Evolutionary conservation across 2,888 invertebrate genomes (phyloP), one percentile per base, ranked within the genome.

Genomic region (Marronus borbonicus): DNA sequence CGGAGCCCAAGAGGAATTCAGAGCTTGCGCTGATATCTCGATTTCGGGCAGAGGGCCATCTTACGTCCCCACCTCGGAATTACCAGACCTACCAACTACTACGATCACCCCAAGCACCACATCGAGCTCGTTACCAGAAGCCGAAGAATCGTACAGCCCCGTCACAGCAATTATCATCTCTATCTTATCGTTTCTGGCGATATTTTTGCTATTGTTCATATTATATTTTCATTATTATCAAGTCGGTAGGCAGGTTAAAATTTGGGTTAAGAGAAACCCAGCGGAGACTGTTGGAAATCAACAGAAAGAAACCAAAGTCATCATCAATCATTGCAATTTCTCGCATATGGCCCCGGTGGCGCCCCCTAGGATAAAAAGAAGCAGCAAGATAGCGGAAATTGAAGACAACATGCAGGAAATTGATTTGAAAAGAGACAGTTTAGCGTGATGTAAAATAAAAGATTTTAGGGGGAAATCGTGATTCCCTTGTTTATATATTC

Each of bases 1-100:
- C 85, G 97, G 97, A 0, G 94, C 94, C 0, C 97, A 97, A 86
- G 97, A 97, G 86, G 96, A 96, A 85, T 97, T 97, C 85, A 91
- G 96, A 24, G 94, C 95, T 0, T 96, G 96, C 83, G 93, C 96
- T 0, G 96, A 97, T 84, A 93, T 96, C 64, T 90, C 93, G 17
- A 93, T 97, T 55, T 93, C 92, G 1, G 92, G 92, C 78, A 87
- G 88, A 76, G 81, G 83, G 28, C 89, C 89, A 31, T 75, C n/a
- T 60, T 76, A 24, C 31, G 44, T 39, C 49, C 80, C 78, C 62
- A 84, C 87, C 90, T 84, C 87, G 90, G 85, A 85, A 88, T 83
- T 86, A 88, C 81, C 79, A 78, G 79, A 72, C 78, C 2, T 44
- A 12, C 44, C 44, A 44, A 84, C 87, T 90, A 85, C 87, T 90